Evolutionary conservation across 2,113 vertebrate species (phyloP).

Genomic region (Otocyon megalotis): DNA sequence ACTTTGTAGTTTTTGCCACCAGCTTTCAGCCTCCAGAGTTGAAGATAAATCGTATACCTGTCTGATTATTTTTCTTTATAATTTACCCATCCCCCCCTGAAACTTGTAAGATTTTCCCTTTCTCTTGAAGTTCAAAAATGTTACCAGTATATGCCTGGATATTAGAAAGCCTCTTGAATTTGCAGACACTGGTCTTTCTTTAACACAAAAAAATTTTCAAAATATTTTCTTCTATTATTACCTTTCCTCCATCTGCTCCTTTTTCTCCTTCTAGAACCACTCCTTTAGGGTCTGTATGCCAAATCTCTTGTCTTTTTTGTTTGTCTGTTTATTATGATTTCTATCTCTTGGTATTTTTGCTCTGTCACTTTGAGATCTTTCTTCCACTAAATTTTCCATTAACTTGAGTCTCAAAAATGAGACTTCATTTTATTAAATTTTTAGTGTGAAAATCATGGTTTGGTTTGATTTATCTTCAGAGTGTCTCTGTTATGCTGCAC

Average conservation of each 20-base stretch:
- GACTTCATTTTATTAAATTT: neutral
- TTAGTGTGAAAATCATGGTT: neutral
- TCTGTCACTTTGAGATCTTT: neutral
- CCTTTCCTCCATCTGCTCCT: neutral
- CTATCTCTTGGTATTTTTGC: neutral
- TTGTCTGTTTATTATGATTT: neutral
- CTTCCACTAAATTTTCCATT: neutral
- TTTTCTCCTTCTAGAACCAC: neutral
- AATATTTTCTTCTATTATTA: neutral
- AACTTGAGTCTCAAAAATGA: neutral
- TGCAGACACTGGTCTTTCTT: neutral
- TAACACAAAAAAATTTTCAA: neutral
- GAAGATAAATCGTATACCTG: neutral
- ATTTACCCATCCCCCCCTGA: neutral
- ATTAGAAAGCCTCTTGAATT: neutral
- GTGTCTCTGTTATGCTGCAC: neutral
- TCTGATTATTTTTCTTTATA: neutral
- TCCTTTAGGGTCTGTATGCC: neutral
- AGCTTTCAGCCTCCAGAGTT: neutral
- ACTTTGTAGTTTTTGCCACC: neutral
- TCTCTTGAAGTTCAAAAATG: neutral
- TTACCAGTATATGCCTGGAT: neutral
- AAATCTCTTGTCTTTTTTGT: neutral
- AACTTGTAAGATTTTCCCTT: neutral
- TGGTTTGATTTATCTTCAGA: neutral